Evolutionary conservation across 2,113 vertebrate genomes (phyloP), one percentile per base, ranked within the genome.

Genomic region (Uria aalge): DNA sequence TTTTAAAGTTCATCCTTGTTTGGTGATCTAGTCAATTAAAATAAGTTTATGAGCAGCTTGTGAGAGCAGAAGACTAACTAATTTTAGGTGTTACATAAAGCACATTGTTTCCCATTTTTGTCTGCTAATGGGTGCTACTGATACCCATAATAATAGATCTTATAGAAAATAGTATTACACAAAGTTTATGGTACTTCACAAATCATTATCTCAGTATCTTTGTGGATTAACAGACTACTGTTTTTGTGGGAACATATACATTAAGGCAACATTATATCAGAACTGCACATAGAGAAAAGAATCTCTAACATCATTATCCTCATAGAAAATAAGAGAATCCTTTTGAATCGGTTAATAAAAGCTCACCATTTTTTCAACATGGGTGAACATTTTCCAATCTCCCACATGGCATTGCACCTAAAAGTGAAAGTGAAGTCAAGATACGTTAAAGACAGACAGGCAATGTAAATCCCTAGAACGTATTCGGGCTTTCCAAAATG

Each of bases 1-100:
- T 84, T 93, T 88, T 83, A 56, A 90, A 96, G 85, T 94, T 95
- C 90, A 88, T 77, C 41, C 27, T 86, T 93, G 63, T 94, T 95
- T 95, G 73, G 73, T 92, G 72, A 78, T 80, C 62, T 92, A 87
- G 38, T 78, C 62, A 95, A 73, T 91, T 96, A 82, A 94, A 89
- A 11, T 41, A 64, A 91, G 64, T 90, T 94, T 87, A 53, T 91
- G 53, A 91, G 74, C 80, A 92, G 73, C 77, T 87, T 87, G 48
- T 82, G 48, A 85, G 66, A 91, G 36, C 66, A 92, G 62, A 85
- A 94, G 52, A 73, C 72, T 85, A 72, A 92, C 89, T 71, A 81
- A 68, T 94, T 97, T 91, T 48, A 72, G n/a, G 36, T 85, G n/a
- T 73, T 89, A 43, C 57, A 79, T 95, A 83, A 85, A 68, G 78